phyloP scores from a whole-genome alignment of 2,888 invertebrate genomes.

The Liodrosophila aerea region DNA sequence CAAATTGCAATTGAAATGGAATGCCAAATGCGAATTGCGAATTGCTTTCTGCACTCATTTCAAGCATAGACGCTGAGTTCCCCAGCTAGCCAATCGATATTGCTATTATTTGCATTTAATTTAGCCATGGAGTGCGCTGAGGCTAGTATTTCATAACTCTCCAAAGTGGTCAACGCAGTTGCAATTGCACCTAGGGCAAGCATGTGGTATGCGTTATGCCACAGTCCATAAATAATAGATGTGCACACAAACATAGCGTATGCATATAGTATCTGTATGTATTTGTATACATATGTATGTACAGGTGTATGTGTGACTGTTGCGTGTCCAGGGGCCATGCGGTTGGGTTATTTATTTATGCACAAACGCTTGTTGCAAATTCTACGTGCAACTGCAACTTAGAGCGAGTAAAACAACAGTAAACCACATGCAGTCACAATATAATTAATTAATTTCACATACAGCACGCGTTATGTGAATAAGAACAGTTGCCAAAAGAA shows the following conservation, averaged over 20 bases:
- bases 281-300: not conserved
- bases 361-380: conserved; percentile 51
- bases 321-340: conserved; percentile 46
- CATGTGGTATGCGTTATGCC: conserved; percentile 60
- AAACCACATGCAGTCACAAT: not conserved
- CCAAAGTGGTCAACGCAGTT: not conserved
- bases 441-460: conserved; percentile 1
- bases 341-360: conserved; percentile 60
- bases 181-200: conserved; percentile 12
- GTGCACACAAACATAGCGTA: conserved; percentile 10
- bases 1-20: conserved; percentile 40
- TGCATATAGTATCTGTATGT: not conserved
- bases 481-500: not conserved
- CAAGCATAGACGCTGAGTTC: not conserved
- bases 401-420: conserved; percentile 11
- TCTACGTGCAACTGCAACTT: conserved; percentile 24
- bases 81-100: conserved; percentile 43
- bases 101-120: conserved; percentile 28
- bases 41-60: conserved; percentile 4
- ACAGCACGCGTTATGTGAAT: conserved; percentile 5
- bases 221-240: conserved; percentile 65
- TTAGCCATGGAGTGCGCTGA: conserved; percentile 7
- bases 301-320: conserved; percentile 29
- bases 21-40: conserved; percentile 5
- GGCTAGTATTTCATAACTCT: conserved; percentile 18